A percentile compares a stretch with the other conserved stretches of the same genome.
Evolutionary conservation across 2,888 invertebrate genomes (phyloP).

Genomic region (Idaea straminata): DNA sequence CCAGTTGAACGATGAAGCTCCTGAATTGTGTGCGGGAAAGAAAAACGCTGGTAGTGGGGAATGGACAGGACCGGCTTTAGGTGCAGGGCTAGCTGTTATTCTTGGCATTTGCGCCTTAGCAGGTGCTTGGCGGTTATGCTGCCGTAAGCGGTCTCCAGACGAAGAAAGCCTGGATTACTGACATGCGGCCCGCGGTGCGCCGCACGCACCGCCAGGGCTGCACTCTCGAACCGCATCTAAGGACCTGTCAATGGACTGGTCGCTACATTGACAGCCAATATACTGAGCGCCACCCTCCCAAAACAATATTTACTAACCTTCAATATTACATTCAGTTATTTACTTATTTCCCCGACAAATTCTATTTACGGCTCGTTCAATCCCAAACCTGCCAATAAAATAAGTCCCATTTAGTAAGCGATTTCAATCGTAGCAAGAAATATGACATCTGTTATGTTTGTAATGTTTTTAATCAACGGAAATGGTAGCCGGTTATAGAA

Average conservation of each 20-base stretch:
- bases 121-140: constrained; percentile 82
- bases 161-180: constrained; percentile 83
- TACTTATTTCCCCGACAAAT: neutral
- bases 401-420: neutral
- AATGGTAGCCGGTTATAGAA: neutral
- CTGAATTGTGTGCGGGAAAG: constrained; percentile 84
- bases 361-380: constrained; percentile 1
- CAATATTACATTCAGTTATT: constrained; percentile 5
- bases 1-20: constrained; percentile 86
- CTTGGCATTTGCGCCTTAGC: constrained; percentile 79
- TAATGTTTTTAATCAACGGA: constrained; percentile 1
- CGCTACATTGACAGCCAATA: constrained; percentile 76
- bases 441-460: neutral
- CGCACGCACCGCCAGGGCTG: constrained; percentile 69
- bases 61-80: constrained; percentile 83
- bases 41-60: constrained; percentile 72
- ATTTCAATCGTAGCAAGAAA: neutral
- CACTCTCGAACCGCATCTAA: constrained; percentile 68
- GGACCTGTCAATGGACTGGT: constrained; percentile 74
- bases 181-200: constrained; percentile 77
- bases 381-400: neutral
- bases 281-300: constrained; percentile 60
- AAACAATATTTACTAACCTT: constrained; percentile 7
- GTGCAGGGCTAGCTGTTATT: constrained; percentile 79
- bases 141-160: constrained; percentile 80